These are phyloP conservation scores for Microchrysa polita DNA, from an alignment of 2,888 invertebrate species.

Conservation along the genomic window DNA sequence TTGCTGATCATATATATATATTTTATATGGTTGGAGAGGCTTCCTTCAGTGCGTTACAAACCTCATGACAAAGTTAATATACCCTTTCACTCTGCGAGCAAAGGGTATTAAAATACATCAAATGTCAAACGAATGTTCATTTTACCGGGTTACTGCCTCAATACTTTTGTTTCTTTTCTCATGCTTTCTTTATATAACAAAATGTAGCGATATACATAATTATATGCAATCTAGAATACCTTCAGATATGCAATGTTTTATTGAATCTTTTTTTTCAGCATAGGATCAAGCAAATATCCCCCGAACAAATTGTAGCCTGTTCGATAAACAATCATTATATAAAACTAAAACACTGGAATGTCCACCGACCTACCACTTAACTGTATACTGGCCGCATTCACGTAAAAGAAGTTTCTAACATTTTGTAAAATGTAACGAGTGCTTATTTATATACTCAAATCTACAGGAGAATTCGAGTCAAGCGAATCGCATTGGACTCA, in stretches of 20 bases:
- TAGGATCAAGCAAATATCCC: background rate
- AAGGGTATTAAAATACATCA: no score
- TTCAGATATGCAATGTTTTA: background rate
- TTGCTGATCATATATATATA: no score
- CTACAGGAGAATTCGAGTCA: slow-evolving; percentile 20
- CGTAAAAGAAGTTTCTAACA: background rate
- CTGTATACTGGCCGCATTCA: background rate
- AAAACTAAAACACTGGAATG: background rate
- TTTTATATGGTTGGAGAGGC: no score
- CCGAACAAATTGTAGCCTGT: background rate
- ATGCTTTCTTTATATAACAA: no score
- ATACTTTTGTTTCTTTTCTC: background rate
- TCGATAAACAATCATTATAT: slow-evolving; percentile 1
- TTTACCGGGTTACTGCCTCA: background rate
- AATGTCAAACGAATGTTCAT: no score
- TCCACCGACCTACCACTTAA: background rate
- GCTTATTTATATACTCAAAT: slow-evolving; percentile 10
- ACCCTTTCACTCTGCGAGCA: no score
- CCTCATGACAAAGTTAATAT: no score
- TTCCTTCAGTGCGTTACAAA: no score
- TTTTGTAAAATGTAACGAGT: slow-evolving; percentile 9
- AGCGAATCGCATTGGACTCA: background rate
- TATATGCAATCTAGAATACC: background rate
- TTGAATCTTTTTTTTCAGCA: background rate
- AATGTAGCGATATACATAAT: no score